A percentile compares a stretch with the other conserved stretches of the same genome.
Conservation (phyloP, 2,113 vertebrate genomes). For the Proteles cristata region DNA sequence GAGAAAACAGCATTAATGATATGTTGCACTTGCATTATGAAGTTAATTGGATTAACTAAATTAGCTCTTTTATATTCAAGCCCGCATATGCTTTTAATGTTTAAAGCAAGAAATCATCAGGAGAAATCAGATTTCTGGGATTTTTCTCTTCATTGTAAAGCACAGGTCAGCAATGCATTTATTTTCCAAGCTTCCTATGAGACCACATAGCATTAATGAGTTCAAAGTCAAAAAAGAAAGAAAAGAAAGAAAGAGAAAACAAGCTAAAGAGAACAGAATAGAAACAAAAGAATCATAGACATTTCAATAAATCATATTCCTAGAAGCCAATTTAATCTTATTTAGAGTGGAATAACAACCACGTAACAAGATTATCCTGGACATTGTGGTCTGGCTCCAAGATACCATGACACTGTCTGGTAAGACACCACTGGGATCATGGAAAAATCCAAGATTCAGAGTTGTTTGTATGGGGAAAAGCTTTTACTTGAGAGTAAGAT, state of each 20-base stretch:
- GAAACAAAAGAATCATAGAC: background rate
- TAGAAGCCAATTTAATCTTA: background rate
- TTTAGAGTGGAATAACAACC: background rate
- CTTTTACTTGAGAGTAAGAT: background rate
- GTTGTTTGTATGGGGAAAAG: background rate
- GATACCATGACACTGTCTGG: background rate
- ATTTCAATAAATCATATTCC: background rate
- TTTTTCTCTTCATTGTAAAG: background rate
- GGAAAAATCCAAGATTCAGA: background rate
- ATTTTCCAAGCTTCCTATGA: background rate
- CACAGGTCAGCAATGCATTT: background rate
- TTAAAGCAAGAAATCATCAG: conserved; percentile 48
- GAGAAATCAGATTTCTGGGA: background rate
- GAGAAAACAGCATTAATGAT: conserved; percentile 52
- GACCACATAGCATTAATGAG: background rate
- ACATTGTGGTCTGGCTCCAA: background rate
- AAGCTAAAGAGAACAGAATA: background rate
- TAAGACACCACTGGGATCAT: background rate
- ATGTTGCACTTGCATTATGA: conserved; percentile 53
- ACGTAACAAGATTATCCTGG: background rate
- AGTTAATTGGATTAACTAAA: conserved; percentile 69
- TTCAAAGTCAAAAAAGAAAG: background rate
- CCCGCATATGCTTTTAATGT: conserved; percentile 40
- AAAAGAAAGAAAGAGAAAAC: background rate
- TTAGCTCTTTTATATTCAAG: conserved; percentile 61